These are phyloP conservation scores for Agelastica alni DNA, from an alignment of 2,888 invertebrate species.

Conservation along the genomic window DNA sequence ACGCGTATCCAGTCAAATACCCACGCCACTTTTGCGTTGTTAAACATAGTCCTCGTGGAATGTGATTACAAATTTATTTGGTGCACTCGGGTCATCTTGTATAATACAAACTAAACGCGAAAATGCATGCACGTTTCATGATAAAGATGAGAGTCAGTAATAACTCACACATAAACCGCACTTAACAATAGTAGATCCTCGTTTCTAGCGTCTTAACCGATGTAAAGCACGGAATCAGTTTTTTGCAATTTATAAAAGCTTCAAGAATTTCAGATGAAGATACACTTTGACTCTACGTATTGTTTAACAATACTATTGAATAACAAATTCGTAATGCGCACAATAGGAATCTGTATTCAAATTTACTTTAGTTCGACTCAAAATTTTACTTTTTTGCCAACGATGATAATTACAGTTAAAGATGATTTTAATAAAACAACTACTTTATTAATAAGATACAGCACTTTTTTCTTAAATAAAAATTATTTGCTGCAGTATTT, in stretches of 20 bases:
- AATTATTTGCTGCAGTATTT: no score
- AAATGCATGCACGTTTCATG: conserved; percentile 30
- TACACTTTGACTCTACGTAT: conserved; percentile 50
- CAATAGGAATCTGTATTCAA: neutral
- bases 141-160: conserved; percentile 41
- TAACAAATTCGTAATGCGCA: conserved; percentile 42
- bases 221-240: conserved; percentile 47
- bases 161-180: conserved; percentile 39
- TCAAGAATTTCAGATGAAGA: conserved; percentile 51
- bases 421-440: no score
- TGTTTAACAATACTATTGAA: conserved; percentile 48
- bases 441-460: no score
- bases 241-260: conserved; percentile 39
- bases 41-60: neutral
- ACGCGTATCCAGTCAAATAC: no score
- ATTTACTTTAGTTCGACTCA: neutral
- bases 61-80: neutral
- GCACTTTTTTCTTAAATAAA: no score
- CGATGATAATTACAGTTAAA: no score
- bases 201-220: conserved; percentile 43
- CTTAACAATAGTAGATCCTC: conserved; percentile 40
- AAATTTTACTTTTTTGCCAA: no score
- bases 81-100: conserved; percentile 9
- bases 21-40: no score
- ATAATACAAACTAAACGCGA: conserved; percentile 33